Evolutionary conservation across 2,797 vertebrate genomes (phyloP).

Genomic region (Phoeniculus purpureus): DNA sequence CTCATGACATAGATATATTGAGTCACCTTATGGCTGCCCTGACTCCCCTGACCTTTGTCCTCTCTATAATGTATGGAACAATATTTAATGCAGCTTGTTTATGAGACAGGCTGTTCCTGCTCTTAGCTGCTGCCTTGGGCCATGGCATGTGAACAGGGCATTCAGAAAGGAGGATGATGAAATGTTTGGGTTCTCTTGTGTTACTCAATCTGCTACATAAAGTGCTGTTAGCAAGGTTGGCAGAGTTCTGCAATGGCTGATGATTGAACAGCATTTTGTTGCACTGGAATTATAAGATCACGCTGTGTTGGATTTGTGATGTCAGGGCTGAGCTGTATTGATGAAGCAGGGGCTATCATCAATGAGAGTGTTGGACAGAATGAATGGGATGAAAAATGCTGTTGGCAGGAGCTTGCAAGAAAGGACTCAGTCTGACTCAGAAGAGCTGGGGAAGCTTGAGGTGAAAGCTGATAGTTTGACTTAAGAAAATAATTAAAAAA

Average conservation of each 20-base stretch:
- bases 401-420: not conserved
- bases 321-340: not conserved
- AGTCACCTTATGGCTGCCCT: conserved; percentile 53
- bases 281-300: not conserved
- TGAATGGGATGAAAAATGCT: not conserved
- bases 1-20: conserved; percentile 73
- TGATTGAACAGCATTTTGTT: not conserved
- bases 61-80: conserved; percentile 52
- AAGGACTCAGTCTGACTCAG: not conserved
- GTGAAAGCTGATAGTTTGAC: not conserved
- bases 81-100: conserved; percentile 66
- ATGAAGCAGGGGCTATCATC: not conserved
- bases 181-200: not conserved
- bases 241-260: not conserved
- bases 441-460: not conserved
- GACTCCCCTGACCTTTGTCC: conserved; percentile 67
- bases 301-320: not conserved
- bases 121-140: not conserved
- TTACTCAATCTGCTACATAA: not conserved
- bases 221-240: not conserved
- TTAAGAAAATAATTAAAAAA: not conserved
- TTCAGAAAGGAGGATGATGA: not conserved
- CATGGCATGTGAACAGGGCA: not conserved
- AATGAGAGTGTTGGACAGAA: not conserved
- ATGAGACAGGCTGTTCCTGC: conserved; percentile 26